Percentiles rank a stretch among this genome's conserved stretches.
These are phyloP conservation scores for Dynastes hyllus DNA, from an alignment of 2,888 invertebrate species.

Conservation along the genomic window DNA sequence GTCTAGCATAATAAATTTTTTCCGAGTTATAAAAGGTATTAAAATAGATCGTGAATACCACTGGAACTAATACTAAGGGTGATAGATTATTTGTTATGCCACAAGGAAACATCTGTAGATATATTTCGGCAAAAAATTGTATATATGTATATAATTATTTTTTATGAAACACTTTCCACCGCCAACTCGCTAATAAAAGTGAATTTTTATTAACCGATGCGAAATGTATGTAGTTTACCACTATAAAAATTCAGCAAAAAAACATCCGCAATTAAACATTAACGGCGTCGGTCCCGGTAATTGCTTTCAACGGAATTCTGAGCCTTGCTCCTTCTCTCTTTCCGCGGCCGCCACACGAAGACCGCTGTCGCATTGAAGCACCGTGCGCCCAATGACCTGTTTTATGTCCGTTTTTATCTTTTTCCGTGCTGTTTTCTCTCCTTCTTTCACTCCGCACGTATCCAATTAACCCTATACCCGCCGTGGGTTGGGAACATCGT, in stretches of 20 bases:
- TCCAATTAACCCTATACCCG: constrained; percentile 40
- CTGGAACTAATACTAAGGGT: too few species aligned
- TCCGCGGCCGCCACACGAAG: constrained; percentile 28
- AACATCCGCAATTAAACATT: constrained; percentile 47
- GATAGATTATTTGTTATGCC: too few species aligned
- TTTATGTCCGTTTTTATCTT: constrained; percentile 47
- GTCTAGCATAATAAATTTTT: too few species aligned
- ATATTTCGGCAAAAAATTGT: too few species aligned
- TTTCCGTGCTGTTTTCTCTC: constrained; percentile 43
- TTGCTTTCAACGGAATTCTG: constrained; percentile 44
- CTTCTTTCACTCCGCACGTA: constrained; percentile 42
- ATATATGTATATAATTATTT: too few species aligned
- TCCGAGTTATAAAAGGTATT: too few species aligned
- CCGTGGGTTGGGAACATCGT: constrained; percentile 38
- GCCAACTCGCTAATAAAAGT: not conserved
- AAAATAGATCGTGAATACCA: too few species aligned
- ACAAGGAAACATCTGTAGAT: too few species aligned
- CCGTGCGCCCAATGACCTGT: constrained; percentile 45
- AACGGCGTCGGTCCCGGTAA: constrained; percentile 43
- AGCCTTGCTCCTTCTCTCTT: constrained; percentile 10
- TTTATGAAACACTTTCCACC: too few species aligned
- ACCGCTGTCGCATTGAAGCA: constrained; percentile 44
- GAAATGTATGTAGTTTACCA: constrained; percentile 33
- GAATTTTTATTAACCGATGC: constrained; percentile 24
- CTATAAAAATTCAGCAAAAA: constrained; percentile 36